Evolutionary conservation across 2,113 vertebrate genomes (phyloP).

Genomic region (Microtus richardsoni): DNA sequence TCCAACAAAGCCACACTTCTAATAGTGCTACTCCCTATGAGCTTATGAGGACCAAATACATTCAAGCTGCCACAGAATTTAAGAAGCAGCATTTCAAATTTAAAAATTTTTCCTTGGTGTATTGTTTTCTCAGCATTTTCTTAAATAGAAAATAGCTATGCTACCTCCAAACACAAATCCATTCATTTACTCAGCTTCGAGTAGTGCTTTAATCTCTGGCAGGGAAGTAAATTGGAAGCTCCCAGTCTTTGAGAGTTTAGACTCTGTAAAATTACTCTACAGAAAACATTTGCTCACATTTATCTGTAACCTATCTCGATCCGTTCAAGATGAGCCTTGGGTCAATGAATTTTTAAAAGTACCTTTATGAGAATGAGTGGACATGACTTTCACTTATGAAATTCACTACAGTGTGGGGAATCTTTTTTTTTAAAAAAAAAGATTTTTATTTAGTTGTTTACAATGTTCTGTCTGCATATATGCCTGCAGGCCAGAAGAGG

Average conservation of each 20-base stretch:
- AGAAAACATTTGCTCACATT: neutral
- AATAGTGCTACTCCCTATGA: too few relatives aligned
- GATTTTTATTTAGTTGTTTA: too few relatives aligned
- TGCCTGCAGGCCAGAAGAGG: too few relatives aligned
- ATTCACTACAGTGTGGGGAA: neutral
- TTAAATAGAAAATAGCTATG: neutral
- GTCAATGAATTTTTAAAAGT: conserved; percentile 10
- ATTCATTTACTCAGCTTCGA: neutral
- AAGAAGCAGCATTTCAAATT: neutral
- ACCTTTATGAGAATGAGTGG: neutral
- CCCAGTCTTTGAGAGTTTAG: neutral
- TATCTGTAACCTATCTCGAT: neutral
- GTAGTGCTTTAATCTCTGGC: neutral
- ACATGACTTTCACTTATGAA: neutral
- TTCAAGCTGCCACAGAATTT: too few relatives aligned
- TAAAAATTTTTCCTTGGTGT: neutral
- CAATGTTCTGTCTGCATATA: too few relatives aligned
- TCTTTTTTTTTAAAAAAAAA: neutral
- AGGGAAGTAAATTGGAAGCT: neutral
- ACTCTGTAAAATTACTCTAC: neutral
- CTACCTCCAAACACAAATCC: neutral
- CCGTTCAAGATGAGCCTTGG: neutral
- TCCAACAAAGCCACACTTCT: too few relatives aligned
- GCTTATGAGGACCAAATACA: too few relatives aligned
- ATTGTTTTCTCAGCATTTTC: neutral